Base-by-base conservation (phyloP, 23 tunicate species). In the Trididemnum clinides region DNA sequence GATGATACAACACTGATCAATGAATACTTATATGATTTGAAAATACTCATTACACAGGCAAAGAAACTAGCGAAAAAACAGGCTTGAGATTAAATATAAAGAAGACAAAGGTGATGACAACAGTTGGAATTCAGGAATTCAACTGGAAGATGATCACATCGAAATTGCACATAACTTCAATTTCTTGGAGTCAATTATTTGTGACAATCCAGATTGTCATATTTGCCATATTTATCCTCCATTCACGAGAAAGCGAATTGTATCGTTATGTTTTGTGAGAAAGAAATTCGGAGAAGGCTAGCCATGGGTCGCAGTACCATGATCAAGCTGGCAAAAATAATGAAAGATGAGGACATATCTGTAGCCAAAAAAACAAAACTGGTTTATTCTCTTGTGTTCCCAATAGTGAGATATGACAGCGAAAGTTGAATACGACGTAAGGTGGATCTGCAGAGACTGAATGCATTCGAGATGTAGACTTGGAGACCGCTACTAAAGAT, bases 71-170 rank as follows among this genome's bases (percentile, higher is more conserved):
- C 39, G 82, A 38, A 37, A 76, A 39, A 76, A 7, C 82, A 6
- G 82, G 64, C 10, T 25, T 76, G 62, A 4, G 12, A 28, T 28
- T 76, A 21, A 76, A 76, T 23, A 44, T 44, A n/a, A 76, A 76
- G 66, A 76, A 76, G 27, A 76, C 82, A 38, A 76, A 76, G 23
- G 66, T 76, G 25, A 76, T 76, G 66, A 37, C 39, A 31, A 31
- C 77, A 28, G 15, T 15, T 62, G 27, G n/a, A 62, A 10, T 44
- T 44, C 54, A 44, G 10, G 54, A 44, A 44, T 44, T 44, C 54
- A 44, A 44, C 10, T 44, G 10, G 15, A 15, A 44, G 10, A 44
- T 15, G 54, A 44, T 7, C 54, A 44, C 15, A 44, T 44, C 15
- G 54, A 44, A 7, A 44, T 44, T 44, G 54, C 15, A 44, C 10